Evolutionary conservation across 2,113 vertebrate species (phyloP), one percentile per base, ranked within the genome.

Genomic region (Varanus komodoensis): DNA sequence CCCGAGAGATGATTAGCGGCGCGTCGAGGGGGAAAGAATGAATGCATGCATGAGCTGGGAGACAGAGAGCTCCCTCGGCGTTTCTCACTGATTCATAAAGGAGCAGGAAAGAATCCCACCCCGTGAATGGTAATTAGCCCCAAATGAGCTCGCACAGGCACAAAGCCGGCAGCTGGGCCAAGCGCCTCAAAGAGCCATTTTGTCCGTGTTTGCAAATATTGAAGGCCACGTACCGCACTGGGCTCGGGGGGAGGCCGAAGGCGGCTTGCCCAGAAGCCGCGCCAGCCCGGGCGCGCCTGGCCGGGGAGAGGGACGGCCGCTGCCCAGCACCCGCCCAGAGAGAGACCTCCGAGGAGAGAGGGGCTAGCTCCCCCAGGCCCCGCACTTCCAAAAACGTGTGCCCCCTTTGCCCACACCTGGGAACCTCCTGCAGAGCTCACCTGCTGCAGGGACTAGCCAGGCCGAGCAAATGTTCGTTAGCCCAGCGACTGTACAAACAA

Each of bases 141-240:
- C 93, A 74, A 32, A 93, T 91, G 87, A 86, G 92, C 93, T 91
- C 3, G 1, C 0, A 0, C n/a, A 14, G 0, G 90, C 92, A 96
- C 93, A 96, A 96, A 96, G 89, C 91, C 67, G 0, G 93, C 95
- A 21, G 94, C 96, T 94, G 96, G 92, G 92, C 93, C 2, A 82
- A 92, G 92, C 86, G 93, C 94, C 95, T 96, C 93, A 92, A 94
- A 95, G 94, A 23, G 93, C 93, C 89, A 84, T 90, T 87, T 0
- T 80, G 89, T 92, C 95, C 85, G 48, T 96, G 96, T 96, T 95
- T 96, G 96, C 95, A 96, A 96, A 96, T 93, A 96, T 89, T 34
- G 67, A 93, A 92, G 95, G 93, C 94, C 94, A 85, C 94, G 91
- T 92, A 84, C 0, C 34, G 92, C 1, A 44, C 54, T 23, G 86